Evolutionary conservation across 1,140 invertebrate species (phyloP).

Genomic region (Protaetia brevitarsis): DNA sequence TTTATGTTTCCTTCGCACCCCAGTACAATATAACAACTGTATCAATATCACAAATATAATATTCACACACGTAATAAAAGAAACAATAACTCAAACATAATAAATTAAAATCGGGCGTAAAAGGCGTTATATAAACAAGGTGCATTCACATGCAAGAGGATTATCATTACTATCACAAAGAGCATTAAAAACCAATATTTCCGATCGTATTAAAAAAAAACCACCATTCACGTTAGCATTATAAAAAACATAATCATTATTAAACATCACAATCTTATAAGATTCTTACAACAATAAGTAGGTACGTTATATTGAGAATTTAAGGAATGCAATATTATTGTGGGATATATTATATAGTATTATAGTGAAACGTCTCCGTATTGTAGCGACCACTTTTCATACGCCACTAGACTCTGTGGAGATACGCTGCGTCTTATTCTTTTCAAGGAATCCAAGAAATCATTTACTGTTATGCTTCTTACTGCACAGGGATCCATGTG

Average conservation of each 20-base stretch:
- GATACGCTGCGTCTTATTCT: conserved; percentile 89
- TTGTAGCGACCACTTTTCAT: conserved; percentile 91
- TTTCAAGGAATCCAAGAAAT: conserved; percentile 88
- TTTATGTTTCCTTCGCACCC: no score
- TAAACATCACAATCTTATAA: background rate
- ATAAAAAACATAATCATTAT: background rate
- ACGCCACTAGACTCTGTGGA: conserved; percentile 75
- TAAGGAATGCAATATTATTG: conserved; percentile 6
- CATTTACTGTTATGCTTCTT: conserved; percentile 79
- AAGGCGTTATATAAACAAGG: no score
- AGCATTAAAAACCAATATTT: background rate
- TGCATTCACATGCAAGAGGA: background rate
- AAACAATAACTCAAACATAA: no score
- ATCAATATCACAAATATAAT: no score
- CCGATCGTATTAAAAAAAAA: background rate
- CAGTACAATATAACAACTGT: no score
- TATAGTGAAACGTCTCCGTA: conserved; percentile 83
- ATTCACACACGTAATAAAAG: no score
- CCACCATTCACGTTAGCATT: background rate
- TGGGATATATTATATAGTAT: background rate
- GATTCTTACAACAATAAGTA: background rate
- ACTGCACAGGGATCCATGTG: conserved; percentile 77
- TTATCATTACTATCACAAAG: background rate
- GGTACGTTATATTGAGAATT: background rate
- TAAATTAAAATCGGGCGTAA: no score